A percentile compares a stretch with the other conserved stretches of the same genome.
phyloP scores from a whole-genome alignment of 1,140 invertebrate genomes.

The Delia radicum region DNA sequence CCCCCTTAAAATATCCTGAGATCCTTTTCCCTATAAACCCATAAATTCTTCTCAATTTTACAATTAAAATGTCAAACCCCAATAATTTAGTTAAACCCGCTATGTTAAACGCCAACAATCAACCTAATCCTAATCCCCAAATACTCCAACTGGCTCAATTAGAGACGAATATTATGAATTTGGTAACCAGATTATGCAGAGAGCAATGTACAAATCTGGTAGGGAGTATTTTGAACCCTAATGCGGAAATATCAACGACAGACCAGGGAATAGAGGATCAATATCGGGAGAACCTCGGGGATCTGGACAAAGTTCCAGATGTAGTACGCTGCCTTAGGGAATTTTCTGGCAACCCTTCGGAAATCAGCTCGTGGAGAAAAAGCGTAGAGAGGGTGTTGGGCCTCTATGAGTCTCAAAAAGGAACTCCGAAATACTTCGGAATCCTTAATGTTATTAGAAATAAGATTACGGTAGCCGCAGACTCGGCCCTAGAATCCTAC shows the following conservation, averaged over 20 bases:
- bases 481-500: constrained; percentile 30
- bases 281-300: background rate
- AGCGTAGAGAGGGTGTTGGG: constrained; percentile 13
- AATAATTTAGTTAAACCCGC: background rate
- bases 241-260: background rate
- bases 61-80: background rate
- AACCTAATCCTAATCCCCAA: background rate
- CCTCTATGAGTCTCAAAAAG: background rate
- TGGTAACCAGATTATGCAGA: background rate
- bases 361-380: constrained; percentile 22
- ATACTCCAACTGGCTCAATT: background rate
- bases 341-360: constrained; percentile 7
- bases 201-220: background rate
- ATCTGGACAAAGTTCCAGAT: constrained; percentile 13
- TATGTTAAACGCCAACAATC: background rate
- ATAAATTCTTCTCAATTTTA: too few species aligned
- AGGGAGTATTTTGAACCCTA: background rate
- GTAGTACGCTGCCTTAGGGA: constrained; percentile 7
- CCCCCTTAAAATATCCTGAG: too few species aligned
- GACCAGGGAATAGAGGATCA: background rate
- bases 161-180: background rate
- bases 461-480: constrained; percentile 29
- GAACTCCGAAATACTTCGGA: constrained; percentile 9
- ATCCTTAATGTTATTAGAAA: constrained; percentile 25
- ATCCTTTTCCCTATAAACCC: too few species aligned